Percentiles rank a stretch among this genome's conserved stretches.
phyloP scores from a whole-genome alignment of 2,113 vertebrate species.

The Rhabdomys dilectus region DNA sequence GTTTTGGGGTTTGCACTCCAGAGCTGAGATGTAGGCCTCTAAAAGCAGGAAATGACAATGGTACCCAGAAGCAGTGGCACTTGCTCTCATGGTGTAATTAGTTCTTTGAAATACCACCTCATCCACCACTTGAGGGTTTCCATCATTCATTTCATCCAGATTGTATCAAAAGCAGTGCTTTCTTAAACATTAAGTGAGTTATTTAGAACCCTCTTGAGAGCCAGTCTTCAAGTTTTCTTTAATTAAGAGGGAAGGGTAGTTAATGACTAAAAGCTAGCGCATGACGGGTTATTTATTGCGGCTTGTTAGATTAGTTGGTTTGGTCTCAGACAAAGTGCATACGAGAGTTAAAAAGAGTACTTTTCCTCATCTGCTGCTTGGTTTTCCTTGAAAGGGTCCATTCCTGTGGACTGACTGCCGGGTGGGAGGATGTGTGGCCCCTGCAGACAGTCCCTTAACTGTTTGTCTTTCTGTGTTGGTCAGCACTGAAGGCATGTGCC shows the following conservation, averaged over 20 bases:
- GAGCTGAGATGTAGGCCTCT: constrained; percentile 29
- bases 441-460: background rate
- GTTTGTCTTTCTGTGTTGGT: constrained; percentile 15
- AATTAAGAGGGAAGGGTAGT: constrained; percentile 71
- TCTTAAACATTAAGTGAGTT: constrained; percentile 58
- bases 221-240: constrained; percentile 60
- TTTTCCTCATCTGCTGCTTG: background rate
- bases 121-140: constrained; percentile 11
- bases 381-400: background rate
- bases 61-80: background rate
- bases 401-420: background rate
- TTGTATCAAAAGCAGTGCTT: constrained; percentile 61
- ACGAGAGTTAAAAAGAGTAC: background rate
- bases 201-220: constrained; percentile 57
- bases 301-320: constrained; percentile 51
- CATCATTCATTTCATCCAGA: constrained; percentile 35
- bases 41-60: background rate
- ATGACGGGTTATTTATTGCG: constrained; percentile 55
- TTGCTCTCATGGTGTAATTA: background rate
- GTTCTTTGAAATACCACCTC: constrained; percentile 52
- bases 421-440: background rate
- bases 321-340: constrained; percentile 35
- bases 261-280: constrained; percentile 48
- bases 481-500: background rate
- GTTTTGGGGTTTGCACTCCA: background rate